Evolutionary conservation across 2,888 invertebrate species (phyloP).

Genomic region (Cenopis cana): DNA sequence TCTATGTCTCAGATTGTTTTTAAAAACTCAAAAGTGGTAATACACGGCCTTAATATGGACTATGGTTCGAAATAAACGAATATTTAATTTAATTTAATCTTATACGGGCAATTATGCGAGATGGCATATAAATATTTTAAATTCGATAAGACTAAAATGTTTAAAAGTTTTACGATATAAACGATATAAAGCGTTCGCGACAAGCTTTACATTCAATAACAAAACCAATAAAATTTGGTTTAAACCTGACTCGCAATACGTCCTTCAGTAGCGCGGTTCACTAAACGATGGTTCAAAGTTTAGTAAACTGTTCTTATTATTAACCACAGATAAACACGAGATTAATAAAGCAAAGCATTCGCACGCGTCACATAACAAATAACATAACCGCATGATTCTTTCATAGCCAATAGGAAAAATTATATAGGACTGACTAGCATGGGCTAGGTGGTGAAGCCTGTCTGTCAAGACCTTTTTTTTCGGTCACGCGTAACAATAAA

Average conservation of each 20-base stretch:
- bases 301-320: neutral
- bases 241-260: neutral
- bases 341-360: constrained; percentile 41
- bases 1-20: too few species aligned
- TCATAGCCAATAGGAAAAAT: constrained; percentile 52
- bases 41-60: too few species aligned
- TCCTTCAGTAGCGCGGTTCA: neutral
- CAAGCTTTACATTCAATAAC: neutral
- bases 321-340: neutral
- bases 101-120: neutral
- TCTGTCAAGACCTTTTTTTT: too few species aligned
- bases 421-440: constrained; percentile 35
- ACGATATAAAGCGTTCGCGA: neutral
- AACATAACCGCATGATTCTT: constrained; percentile 45
- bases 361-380: constrained; percentile 36
- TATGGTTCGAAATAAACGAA: too few species aligned
- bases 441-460: too few species aligned
- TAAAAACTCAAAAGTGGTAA: too few species aligned
- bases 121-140: neutral
- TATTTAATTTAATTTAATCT: too few species aligned
- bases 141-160: neutral
- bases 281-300: neutral
- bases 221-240: neutral
- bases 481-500: too few species aligned
- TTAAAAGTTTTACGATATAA: constrained; percentile 1